Evolutionary conservation across 2,888 invertebrate genomes (phyloP).

Genomic region (Scaptomyza parva): DNA sequence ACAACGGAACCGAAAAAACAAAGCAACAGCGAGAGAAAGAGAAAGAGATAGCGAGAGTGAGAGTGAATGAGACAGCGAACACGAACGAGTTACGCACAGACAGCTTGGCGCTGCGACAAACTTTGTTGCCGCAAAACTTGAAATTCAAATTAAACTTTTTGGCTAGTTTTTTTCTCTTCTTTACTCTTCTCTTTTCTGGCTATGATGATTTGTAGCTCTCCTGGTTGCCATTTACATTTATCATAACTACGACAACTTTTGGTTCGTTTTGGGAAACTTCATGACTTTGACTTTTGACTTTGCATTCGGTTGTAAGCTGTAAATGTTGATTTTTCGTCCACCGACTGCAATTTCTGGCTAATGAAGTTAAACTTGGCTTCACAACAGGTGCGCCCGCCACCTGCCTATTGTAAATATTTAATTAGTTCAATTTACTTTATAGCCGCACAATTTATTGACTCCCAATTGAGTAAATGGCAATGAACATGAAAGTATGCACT

Average conservation of each 20-base stretch:
- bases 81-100: neutral
- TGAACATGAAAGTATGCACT: neutral
- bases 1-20: slow-evolving; percentile 15
- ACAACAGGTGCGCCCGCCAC: slow-evolving; percentile 14
- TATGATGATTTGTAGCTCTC: slow-evolving; percentile 63
- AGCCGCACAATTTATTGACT: slow-evolving; percentile 60
- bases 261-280: slow-evolving; percentile 10
- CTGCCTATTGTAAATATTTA: slow-evolving; percentile 69
- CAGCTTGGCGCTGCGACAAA: slow-evolving; percentile 45
- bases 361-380: slow-evolving; percentile 56
- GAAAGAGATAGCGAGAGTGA: neutral
- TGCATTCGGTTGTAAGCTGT: neutral
- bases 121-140: slow-evolving; percentile 59
- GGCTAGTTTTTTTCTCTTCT: slow-evolving; percentile 42
- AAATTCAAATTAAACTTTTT: slow-evolving; percentile 75
- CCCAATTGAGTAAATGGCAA: slow-evolving; percentile 12
- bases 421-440: slow-evolving; percentile 68
- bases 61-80: neutral
- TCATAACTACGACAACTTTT: slow-evolving; percentile 57
- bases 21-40: slow-evolving; percentile 2
- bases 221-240: slow-evolving; percentile 52
- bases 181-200: too few species aligned
- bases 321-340: slow-evolving; percentile 30
- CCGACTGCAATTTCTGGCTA: slow-evolving; percentile 34
- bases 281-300: slow-evolving; percentile 21